Evolutionary conservation across 2,888 invertebrate genomes (phyloP).

Genomic region (Hololepta plana): DNA sequence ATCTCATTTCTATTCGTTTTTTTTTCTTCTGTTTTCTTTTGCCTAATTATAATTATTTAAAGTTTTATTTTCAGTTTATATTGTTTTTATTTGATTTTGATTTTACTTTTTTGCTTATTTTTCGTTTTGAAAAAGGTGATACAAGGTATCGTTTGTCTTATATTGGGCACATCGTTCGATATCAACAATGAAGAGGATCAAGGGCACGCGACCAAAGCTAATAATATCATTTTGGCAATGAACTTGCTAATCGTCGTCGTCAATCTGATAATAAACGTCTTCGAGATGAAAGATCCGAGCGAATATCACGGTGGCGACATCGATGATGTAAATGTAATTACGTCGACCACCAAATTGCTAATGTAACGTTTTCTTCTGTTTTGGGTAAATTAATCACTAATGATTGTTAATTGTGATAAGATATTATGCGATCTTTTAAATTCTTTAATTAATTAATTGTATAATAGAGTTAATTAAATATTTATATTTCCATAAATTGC

Average conservation of each 20-base stretch:
- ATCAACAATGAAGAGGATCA: constrained; percentile 42
- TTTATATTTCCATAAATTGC: too few relatives aligned
- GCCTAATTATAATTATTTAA: constrained; percentile 9
- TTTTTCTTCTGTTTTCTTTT: constrained; percentile 7
- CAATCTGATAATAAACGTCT: constrained; percentile 41
- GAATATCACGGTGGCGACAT: too few relatives aligned
- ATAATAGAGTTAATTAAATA: too few relatives aligned
- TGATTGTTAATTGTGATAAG: too few relatives aligned
- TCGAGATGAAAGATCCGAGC: constrained; percentile 37
- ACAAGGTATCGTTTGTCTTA: constrained; percentile 38
- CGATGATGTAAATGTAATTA: too few relatives aligned
- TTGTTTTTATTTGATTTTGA: constrained; percentile 9
- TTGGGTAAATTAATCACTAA: too few relatives aligned
- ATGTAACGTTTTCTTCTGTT: too few relatives aligned
- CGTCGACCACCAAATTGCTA: too few relatives aligned
- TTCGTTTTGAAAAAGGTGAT: constrained; percentile 29
- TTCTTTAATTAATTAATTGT: too few relatives aligned
- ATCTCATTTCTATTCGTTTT: constrained; percentile 4
- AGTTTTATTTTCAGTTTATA: constrained; percentile 11
- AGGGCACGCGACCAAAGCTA: constrained; percentile 37
- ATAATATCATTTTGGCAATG: constrained; percentile 38
- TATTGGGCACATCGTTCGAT: constrained; percentile 39
- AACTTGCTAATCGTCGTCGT: constrained; percentile 39
- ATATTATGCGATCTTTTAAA: too few relatives aligned
- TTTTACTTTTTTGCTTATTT: constrained; percentile 13